Base-by-base conservation (phyloP, 2,888 invertebrate genomes). In the Caenorhabditis sp. region DNA sequence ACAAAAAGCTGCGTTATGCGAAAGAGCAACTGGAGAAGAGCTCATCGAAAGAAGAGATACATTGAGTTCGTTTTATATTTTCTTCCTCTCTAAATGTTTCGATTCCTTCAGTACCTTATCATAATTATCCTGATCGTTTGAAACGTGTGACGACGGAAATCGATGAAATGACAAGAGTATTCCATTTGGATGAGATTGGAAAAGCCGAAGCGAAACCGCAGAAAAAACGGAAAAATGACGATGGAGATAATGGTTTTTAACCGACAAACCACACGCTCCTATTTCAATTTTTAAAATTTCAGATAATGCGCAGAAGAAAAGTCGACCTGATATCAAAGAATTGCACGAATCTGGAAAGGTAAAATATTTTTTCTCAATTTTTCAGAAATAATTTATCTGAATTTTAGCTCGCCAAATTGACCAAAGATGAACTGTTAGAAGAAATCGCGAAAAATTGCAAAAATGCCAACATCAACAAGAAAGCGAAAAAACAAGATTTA, bases 11-110 rank as follows among this genome's bases (percentile, higher is more conserved):
- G 74, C 74, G 23, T 57, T 74, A 25, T 65, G 62, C 54, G 38
- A 68, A 43, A 57, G 64, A 38, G 74, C 74, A 14, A 74, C 70
- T 36, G 74, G 74, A 25, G 74, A 74, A 20, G 64, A 64, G 23
- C 20, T 74, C 0, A 65, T 74, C 12, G 70, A 74, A 27, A 53
- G 67, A 27, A 70, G 25, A 20, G 74, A 74, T 64, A 74, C 74
- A 10, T 14, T 74, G 25, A 54, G 73, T 73, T 21, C 8, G 65
- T 31, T 50, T 23, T n/a, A 31, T 21, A 38, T 0, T 57, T 26
- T 14, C 1, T 27, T 58, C 2, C 4, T 31, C 7, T 21, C 1
- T 14, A 38, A 43, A 36, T 38, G 26, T 25, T 20, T 7, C n/a
- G n/a, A n/a, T n/a, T 53, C n/a, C 57, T 71, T 21, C 59, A 68